A percentile compares a stretch with the other conserved stretches of the same genome.
Evolutionary conservation across 2,888 invertebrate species (phyloP).

Genomic region (Dinocampus coccinellae): DNA sequence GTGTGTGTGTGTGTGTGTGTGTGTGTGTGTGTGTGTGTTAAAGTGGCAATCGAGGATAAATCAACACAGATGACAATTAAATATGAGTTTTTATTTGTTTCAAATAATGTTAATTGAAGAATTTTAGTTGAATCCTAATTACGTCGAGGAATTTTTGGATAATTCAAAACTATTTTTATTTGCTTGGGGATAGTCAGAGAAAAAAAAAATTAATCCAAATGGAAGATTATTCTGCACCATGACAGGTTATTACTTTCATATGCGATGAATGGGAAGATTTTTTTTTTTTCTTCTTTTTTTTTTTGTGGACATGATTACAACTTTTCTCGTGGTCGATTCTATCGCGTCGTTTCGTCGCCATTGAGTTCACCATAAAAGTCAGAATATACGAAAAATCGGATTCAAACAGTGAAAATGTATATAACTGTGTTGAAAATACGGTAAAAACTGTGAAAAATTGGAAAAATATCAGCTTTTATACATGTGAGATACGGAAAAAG

Average conservation of each 20-base stretch:
- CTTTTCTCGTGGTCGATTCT: not conserved
- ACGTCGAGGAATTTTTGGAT: too few relatives aligned
- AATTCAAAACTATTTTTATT: too few relatives aligned
- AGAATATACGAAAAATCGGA: slow-evolving; percentile 19
- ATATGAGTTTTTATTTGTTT: too few relatives aligned
- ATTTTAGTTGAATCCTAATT: too few relatives aligned
- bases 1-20: too few relatives aligned
- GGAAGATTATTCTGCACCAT: not conserved
- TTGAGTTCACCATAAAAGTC: not conserved
- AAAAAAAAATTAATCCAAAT: too few relatives aligned
- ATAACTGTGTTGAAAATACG: slow-evolving; percentile 1
- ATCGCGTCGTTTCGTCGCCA: not conserved
- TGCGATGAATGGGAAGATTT: not conserved
- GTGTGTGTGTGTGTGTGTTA: too few relatives aligned
- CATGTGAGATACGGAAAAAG: slow-evolving; percentile 20
- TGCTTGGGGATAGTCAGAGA: too few relatives aligned
- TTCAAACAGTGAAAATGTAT: not conserved
- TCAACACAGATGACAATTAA: too few relatives aligned
- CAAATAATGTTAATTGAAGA: too few relatives aligned
- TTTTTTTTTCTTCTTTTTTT: not conserved
- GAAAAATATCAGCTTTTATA: slow-evolving; percentile 35
- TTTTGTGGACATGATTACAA: not conserved
- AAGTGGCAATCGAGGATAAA: not conserved
- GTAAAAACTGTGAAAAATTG: not conserved
- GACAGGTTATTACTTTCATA: not conserved